These are phyloP conservation scores for Stichodactyla helianthus DNA, from an alignment of 64 coral and sea anemone genomes.

Conservation along the genomic window DNA sequence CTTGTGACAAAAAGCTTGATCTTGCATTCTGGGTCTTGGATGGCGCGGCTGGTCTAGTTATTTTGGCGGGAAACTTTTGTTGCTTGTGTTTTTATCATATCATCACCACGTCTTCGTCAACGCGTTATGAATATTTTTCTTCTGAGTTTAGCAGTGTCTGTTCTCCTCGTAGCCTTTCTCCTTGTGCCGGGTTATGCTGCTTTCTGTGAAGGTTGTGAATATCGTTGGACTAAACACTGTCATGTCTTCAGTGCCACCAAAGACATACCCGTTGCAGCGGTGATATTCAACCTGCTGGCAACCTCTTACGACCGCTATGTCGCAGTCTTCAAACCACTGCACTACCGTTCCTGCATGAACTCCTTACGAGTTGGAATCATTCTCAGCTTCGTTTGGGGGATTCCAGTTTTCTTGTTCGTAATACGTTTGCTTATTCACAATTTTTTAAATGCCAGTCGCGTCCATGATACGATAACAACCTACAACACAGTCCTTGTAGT, in stretches of 20 bases:
- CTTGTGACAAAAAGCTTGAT: constrained; percentile 24
- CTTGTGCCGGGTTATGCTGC: constrained; percentile 38
- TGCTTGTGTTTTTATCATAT: constrained; percentile 14
- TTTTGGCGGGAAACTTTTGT: constrained; percentile 39
- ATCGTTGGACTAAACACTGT: constrained; percentile 11
- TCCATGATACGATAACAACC: neutral
- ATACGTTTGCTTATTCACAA: neutral
- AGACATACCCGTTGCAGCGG: constrained; percentile 20
- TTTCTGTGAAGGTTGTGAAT: constrained; percentile 34
- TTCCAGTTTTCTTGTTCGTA: constrained; percentile 3
- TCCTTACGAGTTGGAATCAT: neutral
- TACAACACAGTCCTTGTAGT: neutral
- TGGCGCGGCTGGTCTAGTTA: constrained; percentile 25
- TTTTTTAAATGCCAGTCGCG: neutral
- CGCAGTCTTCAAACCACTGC: constrained; percentile 45
- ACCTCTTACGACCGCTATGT: constrained; percentile 49
- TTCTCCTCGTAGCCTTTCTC: constrained; percentile 29
- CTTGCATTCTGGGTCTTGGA: constrained; percentile 26
- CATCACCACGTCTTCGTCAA: constrained; percentile 11
- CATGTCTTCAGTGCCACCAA: constrained; percentile 25
- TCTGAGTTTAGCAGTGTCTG: constrained; percentile 40
- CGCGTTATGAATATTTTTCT: constrained; percentile 64
- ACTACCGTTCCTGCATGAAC: constrained; percentile 28
- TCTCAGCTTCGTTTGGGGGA: constrained; percentile 21
- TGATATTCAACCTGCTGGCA: constrained; percentile 44